Percentiles rank a stretch among this genome's conserved stretches.
Conservation (phyloP, 2,888 invertebrate genomes). For the Drosophila borborema region DNA sequence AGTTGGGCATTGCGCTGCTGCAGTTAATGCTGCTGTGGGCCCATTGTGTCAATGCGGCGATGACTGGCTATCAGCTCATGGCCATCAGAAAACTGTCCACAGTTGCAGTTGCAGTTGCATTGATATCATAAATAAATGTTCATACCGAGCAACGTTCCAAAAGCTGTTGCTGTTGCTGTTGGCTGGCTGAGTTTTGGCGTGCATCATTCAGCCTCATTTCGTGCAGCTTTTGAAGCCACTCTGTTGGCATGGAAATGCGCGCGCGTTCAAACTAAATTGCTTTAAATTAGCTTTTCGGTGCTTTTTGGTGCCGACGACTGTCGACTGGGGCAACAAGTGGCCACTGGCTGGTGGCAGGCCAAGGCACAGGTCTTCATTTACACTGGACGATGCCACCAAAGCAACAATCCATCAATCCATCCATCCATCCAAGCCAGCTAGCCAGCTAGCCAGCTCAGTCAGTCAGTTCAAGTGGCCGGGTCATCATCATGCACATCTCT, state of each 20-base stretch:
- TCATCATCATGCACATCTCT: slow-evolving; percentile 71
- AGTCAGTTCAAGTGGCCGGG: slow-evolving; percentile 79
- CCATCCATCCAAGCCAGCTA: slow-evolving; percentile 55
- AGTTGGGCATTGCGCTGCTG: slow-evolving; percentile 2
- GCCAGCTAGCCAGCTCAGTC: slow-evolving; percentile 15
- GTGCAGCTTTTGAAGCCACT: slow-evolving; percentile 59
- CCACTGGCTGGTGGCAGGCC: slow-evolving; percentile 18
- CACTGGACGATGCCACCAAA: slow-evolving; percentile 65
- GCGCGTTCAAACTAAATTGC: slow-evolving; percentile 82
- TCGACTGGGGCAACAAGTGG: slow-evolving; percentile 62
- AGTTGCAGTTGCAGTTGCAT: slow-evolving; percentile 44
- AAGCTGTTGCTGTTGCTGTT: slow-evolving; percentile 37
- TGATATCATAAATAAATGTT: slow-evolving; percentile 75
- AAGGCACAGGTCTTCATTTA: slow-evolving; percentile 78
- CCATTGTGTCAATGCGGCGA: slow-evolving; percentile 72
- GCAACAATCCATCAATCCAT: slow-evolving; percentile 81
- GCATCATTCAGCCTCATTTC: slow-evolving; percentile 75
- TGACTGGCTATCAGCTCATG: slow-evolving; percentile 72
- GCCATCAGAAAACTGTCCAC: slow-evolving; percentile 58
- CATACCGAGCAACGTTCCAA: slow-evolving; percentile 42
- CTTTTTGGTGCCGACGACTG: slow-evolving; percentile 58
- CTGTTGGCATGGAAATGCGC: slow-evolving; percentile 74
- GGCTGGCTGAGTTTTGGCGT: slow-evolving; percentile 38
- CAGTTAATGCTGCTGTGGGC: slow-evolving; percentile 43
- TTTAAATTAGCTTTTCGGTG: slow-evolving; percentile 83